A percentile compares a stretch with the other conserved stretches of the same genome.
These are phyloP conservation scores for Cylloceria caligata DNA, from an alignment of 2,888 invertebrate genomes.

Conservation along the genomic window DNA sequence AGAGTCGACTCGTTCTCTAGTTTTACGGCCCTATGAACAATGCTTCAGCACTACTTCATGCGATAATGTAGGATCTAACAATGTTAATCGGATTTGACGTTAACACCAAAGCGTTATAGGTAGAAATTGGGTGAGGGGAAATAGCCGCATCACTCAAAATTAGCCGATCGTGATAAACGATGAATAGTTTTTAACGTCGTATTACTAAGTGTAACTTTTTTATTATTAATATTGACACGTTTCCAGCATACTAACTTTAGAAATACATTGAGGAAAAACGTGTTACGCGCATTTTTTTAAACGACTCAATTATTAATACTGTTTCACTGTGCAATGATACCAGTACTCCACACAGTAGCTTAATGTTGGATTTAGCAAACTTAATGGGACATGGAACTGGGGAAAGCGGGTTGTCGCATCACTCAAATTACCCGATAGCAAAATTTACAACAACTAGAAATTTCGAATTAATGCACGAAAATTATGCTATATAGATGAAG, in stretches of 20 bases:
- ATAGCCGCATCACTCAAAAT: background rate
- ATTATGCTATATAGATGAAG: background rate
- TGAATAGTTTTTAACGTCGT: background rate
- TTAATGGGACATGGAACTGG: background rate
- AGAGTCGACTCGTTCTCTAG: constrained; percentile 47
- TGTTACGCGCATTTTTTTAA: too few relatives aligned
- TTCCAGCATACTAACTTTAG: too few relatives aligned
- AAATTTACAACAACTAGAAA: constrained; percentile 22
- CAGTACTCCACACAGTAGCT: background rate
- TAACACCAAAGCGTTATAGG: background rate
- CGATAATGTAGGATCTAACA: constrained; percentile 14
- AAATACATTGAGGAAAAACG: too few relatives aligned
- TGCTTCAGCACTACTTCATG: background rate
- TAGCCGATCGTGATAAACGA: background rate
- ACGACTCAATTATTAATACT: too few relatives aligned
- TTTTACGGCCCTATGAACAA: constrained; percentile 27
- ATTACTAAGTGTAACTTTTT: too few relatives aligned
- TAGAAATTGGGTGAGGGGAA: background rate
- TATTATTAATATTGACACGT: too few relatives aligned
- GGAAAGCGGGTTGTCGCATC: constrained; percentile 15
- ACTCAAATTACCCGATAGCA: constrained; percentile 39
- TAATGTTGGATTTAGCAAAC: constrained; percentile 1
- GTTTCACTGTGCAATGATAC: too few relatives aligned
- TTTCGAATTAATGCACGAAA: constrained; percentile 32
- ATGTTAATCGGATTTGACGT: constrained; percentile 41